Evolutionary conservation across 2,797 vertebrate species (phyloP), one percentile per base, ranked within the genome.

Genomic region (Numenius phaeopus): DNA sequence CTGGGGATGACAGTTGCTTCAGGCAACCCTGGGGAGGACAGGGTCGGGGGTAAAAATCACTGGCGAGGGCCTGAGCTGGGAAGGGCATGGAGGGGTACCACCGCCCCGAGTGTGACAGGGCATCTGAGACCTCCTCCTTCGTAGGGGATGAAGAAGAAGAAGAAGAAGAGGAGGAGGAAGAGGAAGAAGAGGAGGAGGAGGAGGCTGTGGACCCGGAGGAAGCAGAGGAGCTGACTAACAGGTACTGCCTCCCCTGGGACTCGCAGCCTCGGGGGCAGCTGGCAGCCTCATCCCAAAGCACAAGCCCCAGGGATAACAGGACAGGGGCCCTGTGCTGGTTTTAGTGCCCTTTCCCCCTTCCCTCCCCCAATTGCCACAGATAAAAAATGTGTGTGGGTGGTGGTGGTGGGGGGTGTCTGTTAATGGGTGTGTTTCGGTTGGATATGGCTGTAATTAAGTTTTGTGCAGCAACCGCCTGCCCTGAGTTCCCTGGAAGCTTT

Each of bases 201-300:
- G 87, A 52, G 10, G 76, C 89, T 3, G 21, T 96, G 97, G 98
- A 97, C 97, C 98, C 94, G 8, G 99, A 98, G 83, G 98, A 96
- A 75, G 96, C 98, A 64, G 99, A 99, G 88, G 99, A 99, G 89
- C 98, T 99, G 49, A 97, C 97, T 72, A 99, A 98, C 94, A 99
- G 99, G 99, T 99, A 97, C 54, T 27, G 55, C 42, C 17, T 37
- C 79, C 64, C 32, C 6, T 19, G 49, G 54, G 57, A 55, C 46
- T 52, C 1, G 2, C 13, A 86, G 69, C 47, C n/a, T 18, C 1
- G 0, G 11, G 27, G 55, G 21, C 10, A 70, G 37, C 42, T 69
- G 75, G 22, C 34, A 46, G n/a, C 30, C 55, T 17, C 8, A 14
- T 32, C 37, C 11, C 16, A 11, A 80, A 75, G 29, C 37, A 39